Evolutionary conservation across 2,797 vertebrate genomes (phyloP).

Genomic region (Synanceia verrucosa): DNA sequence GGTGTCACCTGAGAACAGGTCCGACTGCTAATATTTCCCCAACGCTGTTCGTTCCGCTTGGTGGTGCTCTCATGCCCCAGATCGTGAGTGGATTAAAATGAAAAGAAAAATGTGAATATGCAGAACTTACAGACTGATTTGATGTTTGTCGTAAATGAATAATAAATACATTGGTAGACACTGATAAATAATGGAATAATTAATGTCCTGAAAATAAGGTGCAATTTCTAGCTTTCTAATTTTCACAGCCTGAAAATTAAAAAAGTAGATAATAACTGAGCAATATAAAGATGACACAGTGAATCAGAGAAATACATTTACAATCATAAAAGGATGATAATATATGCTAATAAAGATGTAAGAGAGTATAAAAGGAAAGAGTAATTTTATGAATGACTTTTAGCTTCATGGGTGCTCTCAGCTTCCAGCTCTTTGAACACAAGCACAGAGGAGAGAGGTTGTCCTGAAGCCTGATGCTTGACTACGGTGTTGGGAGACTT

Average conservation of each 20-base stretch:
- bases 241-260: not conserved
- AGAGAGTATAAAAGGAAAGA: not conserved
- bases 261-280: not conserved
- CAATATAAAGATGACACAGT: not conserved
- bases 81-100: not conserved
- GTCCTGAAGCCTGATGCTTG: not conserved
- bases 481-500: not conserved
- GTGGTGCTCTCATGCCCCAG: not conserved
- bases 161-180: not conserved
- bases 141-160: not conserved
- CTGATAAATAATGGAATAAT: not conserved
- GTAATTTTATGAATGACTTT: not conserved
- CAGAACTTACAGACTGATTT: not conserved
- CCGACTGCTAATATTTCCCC: slow-evolving; percentile 30
- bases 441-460: slow-evolving; percentile 17
- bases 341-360: not conserved
- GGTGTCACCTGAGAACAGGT: slow-evolving; percentile 23
- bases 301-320: not conserved
- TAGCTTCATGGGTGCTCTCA: not conserved
- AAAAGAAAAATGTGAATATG: not conserved
- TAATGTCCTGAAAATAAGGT: not conserved
- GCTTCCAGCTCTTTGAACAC: slow-evolving; percentile 9
- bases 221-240: not conserved
- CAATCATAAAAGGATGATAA: not conserved
- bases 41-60: slow-evolving; percentile 41